These are phyloP conservation scores for Jacana jacana DNA, from an alignment of 2,113 vertebrate genomes.

Conservation along the genomic window DNA sequence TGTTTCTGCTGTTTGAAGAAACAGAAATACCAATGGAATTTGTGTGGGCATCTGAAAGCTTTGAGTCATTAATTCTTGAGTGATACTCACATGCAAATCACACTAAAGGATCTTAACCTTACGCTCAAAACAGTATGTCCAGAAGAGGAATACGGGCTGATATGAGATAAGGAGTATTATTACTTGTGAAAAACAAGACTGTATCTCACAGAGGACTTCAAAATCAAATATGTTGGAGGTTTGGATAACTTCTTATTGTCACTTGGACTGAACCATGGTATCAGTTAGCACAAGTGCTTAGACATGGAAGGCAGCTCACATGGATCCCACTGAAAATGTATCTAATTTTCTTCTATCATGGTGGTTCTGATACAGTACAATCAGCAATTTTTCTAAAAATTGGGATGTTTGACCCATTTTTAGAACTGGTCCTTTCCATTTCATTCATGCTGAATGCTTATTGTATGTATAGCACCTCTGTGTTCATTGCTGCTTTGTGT, in stretches of 20 bases:
- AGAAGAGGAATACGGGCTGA: neutral
- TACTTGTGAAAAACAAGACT: neutral
- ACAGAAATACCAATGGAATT: neutral
- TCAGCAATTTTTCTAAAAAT: neutral
- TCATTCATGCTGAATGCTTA: neutral
- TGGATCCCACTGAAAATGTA: neutral
- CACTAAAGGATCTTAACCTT: neutral
- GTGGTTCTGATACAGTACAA: neutral
- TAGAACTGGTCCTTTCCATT: neutral
- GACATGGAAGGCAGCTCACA: neutral
- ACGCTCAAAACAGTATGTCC: neutral
- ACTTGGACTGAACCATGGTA: neutral
- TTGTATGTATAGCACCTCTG: neutral
- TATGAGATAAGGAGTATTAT: neutral
- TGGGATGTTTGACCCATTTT: neutral
- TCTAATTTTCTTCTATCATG: neutral
- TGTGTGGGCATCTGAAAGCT: neutral
- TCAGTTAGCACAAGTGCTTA: neutral
- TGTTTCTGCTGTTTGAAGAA: neutral
- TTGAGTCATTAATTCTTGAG: neutral
- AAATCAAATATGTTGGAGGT: neutral
- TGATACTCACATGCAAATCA: neutral
- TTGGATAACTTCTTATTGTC: neutral
- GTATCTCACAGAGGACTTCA: neutral
- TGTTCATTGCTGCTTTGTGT: neutral